Evolutionary conservation across 2,888 invertebrate genomes (phyloP).

Genomic region (Papilio protenor): DNA sequence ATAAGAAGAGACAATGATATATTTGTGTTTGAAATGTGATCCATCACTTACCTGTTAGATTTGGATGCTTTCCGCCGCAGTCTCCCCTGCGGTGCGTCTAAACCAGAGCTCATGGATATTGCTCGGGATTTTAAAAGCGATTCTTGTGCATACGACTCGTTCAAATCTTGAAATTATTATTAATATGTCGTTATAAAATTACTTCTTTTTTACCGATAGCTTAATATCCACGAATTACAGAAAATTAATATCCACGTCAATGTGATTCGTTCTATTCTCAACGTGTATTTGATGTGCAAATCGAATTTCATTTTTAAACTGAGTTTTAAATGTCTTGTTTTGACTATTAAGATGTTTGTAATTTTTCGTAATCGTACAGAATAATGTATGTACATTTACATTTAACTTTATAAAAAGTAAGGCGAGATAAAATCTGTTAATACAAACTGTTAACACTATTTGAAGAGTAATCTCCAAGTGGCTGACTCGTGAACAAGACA

Average conservation of each 20-base stretch:
- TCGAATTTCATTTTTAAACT: no score
- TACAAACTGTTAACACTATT: conserved; percentile 68
- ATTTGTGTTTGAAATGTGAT: background rate
- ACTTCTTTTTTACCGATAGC: background rate
- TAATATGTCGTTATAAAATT: background rate
- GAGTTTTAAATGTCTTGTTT: no score
- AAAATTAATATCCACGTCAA: no score
- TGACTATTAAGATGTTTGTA: no score
- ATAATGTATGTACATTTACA: no score
- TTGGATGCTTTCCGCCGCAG: conserved; percentile 63
- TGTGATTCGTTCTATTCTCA: no score
- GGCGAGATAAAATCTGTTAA: background rate
- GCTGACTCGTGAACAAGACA: conserved; percentile 57
- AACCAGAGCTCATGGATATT: conserved; percentile 77
- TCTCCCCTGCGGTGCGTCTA: conserved; percentile 67
- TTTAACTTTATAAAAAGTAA: background rate
- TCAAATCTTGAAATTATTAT: conserved; percentile 60
- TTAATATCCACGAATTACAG: background rate
- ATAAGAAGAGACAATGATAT: background rate
- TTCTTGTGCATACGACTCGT: conserved; percentile 64
- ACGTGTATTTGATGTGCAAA: no score
- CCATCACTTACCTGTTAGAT: conserved; percentile 66
- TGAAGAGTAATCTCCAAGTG: conserved; percentile 56
- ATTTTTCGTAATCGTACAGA: no score
- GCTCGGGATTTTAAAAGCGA: conserved; percentile 68